Base-by-base conservation (phyloP, 2,797 vertebrate species). In the Brachyrhaphis roseni region DNA sequence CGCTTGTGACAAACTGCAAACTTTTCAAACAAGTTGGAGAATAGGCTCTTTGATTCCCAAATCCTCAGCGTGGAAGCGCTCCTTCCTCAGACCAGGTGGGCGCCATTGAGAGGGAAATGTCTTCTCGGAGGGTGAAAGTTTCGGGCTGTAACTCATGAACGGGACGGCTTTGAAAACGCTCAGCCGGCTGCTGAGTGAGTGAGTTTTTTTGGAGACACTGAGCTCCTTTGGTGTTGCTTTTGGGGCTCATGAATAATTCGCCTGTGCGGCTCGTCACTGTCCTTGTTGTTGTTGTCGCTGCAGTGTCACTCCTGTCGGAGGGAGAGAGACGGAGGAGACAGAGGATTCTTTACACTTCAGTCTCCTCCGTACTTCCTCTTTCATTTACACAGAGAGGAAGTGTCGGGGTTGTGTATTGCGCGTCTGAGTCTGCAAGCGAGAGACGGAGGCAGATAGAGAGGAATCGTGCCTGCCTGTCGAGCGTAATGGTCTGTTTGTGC, bases 191-290 rank as follows among this genome's bases (percentile, higher is more conserved):
- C 82, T 53, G 88, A 91, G 82, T 47, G 86, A 89, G 84, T 66
- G 84, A 86, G 75, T 75, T 46, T 87, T 47, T 89, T 79, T 77
- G 81, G 71, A 93, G 88, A 93, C 92, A 94, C 92, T 91, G 89
- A 93, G 91, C 89, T 90, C 91, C 79, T 93, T 91, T 93, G 92
- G 86, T 41, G 84, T 62, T 51, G 75, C 75, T 81, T 82, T 90
- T 77, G 83, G 79, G 82, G 81, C 87, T 94, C 92, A 94, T 94
- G 93, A 94, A 93, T 94, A 90, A 93, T 94, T 93, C 87, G 68
- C 75, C 84, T 71, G 84, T 34, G n/a, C 20, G 4, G 74, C 88
- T 91, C 81, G 89, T 93, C 92, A 89, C 87, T 88, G 91, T 89
- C 86, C 90, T 83, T 78, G 91, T 89, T 84, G 91, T 90, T 89